Evolutionary conservation across 92 coral and sea anemone genomes (phyloP), one percentile per base, ranked within the genome.

Genomic region (Porites cylindrica): DNA sequence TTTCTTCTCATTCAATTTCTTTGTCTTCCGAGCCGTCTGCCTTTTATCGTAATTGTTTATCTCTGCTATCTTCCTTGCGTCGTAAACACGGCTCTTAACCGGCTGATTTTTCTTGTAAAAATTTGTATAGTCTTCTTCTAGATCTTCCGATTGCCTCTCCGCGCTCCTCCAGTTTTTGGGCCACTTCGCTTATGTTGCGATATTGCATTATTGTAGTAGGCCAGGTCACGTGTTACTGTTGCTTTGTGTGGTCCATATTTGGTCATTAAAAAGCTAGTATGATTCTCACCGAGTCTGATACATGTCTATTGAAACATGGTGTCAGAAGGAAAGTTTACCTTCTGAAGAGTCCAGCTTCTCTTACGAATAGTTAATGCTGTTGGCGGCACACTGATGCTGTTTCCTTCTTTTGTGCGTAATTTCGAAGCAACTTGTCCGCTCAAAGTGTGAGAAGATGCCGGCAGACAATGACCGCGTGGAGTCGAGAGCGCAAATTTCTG

Each of bases 381-480:
- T 9, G 17, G 69, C 14, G 69, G 17, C 19, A 64, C 19, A 12
- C 69, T 64, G 69, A 64, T 64, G 69, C 26, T 64, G 69, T 4
- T 64, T 64, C 69, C 69, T 64, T 64, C 24, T 12, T 64, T 64
- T 64, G 26, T 64, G 26, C 69, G 69, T 14, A 9, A 17, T 64
- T 64, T 64, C 19, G 69, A 64, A 64, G 19, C 69, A 64, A 64
- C 18, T 64, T 64, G 69, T 64, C 7, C 26, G 69, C 7, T 64
- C n/a, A 64, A 64, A 64, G 69, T 64, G 26, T 64, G 69, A 64
- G 69, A 64, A 64, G 69, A 64, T 64, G 69, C 18, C 26, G 69
- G 69, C 69, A 64, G 69, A 64, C 69, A 64, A 64, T 1, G 26
- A 64, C 69, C 69, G 14, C 69, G 69, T 64, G 69, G 69, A 64